Evolutionary conservation across 2,888 invertebrate genomes (phyloP), one percentile per base, ranked within the genome.

Genomic region (Campoletis raptor): DNA sequence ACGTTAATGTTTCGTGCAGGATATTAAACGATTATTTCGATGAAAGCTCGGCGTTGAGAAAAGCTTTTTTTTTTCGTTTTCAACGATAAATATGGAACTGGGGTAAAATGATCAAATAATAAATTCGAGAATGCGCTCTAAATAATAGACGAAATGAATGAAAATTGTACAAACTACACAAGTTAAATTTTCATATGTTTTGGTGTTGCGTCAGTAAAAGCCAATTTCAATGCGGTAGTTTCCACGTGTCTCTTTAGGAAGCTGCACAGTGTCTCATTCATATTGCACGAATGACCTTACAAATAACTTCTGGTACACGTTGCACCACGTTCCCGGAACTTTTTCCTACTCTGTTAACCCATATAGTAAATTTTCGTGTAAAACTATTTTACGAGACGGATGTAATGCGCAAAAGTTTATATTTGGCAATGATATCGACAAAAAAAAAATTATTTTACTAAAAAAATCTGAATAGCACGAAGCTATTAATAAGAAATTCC

Each of bases 281-380:
- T 42, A 30, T 54, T 61, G 64, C 64, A 64, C 42, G 64, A 76
- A 24, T 64, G 61, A 45, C 45, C 64, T 64, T 76, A 64, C 45
- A 36, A 76, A 76, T 76, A 30, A 76, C 64, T 64, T 18, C 8
- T 36, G 45, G 61, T 45, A 61, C 12, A 30, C 18, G 45, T 18
- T 69, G 45, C 10, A 15, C 57, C 42, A 61, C 61, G 9, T 40
- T 48, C 52, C 52, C 24, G 52, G 52, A 52, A 40, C 12, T 40
- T 72, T 30, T 36, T 21, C 1, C 24, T 8, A 40, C 57, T n/a
- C 40, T n/a, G 76, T 64, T 76, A n/a, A 45, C 30, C 61, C 24
- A 10, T 8, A 42, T 15, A 6, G 42, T 18, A 42, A 61, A 64
- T 76, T 64, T 64, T 76, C 0, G 30, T 8, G 24, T 42, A 40